These are phyloP conservation scores for Sebastes melanostomus DNA, from an alignment of 2,797 vertebrate genomes.

Conservation along the genomic window DNA sequence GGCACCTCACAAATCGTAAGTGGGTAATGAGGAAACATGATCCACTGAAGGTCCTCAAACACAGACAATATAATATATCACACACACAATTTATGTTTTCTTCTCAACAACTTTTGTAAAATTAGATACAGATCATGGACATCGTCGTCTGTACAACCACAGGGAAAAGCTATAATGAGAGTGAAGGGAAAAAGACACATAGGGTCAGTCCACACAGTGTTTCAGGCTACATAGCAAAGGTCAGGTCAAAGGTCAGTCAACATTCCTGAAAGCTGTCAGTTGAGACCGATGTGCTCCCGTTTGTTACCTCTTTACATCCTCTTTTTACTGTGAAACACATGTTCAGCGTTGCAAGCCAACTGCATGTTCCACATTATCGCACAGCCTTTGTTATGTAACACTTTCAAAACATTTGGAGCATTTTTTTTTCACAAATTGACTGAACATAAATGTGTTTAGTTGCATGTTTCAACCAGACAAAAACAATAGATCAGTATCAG, in stretches of 20 bases:
- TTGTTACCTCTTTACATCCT: slow-evolving; percentile 63
- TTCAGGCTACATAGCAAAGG: slow-evolving; percentile 41
- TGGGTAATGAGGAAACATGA: slow-evolving; percentile 66
- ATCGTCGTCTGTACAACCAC: not conserved
- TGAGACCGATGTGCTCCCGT: slow-evolving; percentile 61
- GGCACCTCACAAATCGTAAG: slow-evolving; percentile 88
- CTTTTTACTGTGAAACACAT: slow-evolving; percentile 68
- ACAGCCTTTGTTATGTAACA: slow-evolving; percentile 33
- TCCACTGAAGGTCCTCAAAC: slow-evolving; percentile 48
- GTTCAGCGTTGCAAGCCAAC: slow-evolving; percentile 24
- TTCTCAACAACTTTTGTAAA: not conserved
- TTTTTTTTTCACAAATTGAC: not conserved
- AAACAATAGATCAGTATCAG: not conserved
- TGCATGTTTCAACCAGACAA: not conserved
- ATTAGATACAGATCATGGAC: not conserved
- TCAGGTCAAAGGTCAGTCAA: slow-evolving; percentile 65
- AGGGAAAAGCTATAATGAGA: not conserved
- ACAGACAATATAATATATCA: slow-evolving; percentile 14
- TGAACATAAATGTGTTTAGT: not conserved
- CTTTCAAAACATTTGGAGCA: not conserved
- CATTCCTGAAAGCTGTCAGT: slow-evolving; percentile 64
- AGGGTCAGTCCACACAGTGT: slow-evolving; percentile 30
- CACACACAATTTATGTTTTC: not conserved
- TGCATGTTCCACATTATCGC: slow-evolving; percentile 15
- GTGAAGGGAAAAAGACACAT: not conserved